Evolutionary conservation across 1,140 invertebrate species (phyloP), one percentile per base, ranked within the genome.

Genomic region (Ceratina japonica): DNA sequence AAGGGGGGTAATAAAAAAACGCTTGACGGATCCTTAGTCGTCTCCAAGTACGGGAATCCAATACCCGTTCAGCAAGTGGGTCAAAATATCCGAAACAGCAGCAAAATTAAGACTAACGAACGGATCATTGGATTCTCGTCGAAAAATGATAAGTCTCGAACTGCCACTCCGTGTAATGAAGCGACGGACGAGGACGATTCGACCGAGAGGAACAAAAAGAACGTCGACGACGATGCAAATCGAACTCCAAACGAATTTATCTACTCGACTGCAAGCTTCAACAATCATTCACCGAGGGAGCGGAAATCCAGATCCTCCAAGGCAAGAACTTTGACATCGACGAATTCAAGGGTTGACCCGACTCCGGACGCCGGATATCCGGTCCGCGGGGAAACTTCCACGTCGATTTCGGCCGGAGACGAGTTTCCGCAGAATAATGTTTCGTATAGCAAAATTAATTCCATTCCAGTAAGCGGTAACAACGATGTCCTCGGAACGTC

Each of bases 231-330:
- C 16, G 22, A 4, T 10, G 3, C 5, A 18, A 15, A 64, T 31
- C 51, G 44, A 56, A 1, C 10, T 3, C 18, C 49, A 2, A 13
- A 27, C 8, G 15, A 27, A 22, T 18, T 16, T 66, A 24, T 15
- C 44, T 16, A 37, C 20, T 10, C 20, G 20, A 12, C 44, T 0
- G 20, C 12, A 15, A 37, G 1, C 15, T 10, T 22, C 27, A 18
- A 58, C 15, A 8, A 59, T 44, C 62, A 13, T 24, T 12, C 16
- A 0, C 22, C 31, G 22, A 75, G 20, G 4, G 65, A 20, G 13
- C 66, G 65, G 13, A 51, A 13, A 31, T 76, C 54, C 13, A 68
- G 75, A 15, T 76, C 75, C 18, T 76, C 24, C 0, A 16, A 10
- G 16, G 54, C n/a, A 44, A 2, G 16, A 12, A 16, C 22, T 5